Evolutionary conservation across 2,888 invertebrate genomes (phyloP), one percentile per base, ranked within the genome.

Genomic region (Mycalesis mineus): DNA sequence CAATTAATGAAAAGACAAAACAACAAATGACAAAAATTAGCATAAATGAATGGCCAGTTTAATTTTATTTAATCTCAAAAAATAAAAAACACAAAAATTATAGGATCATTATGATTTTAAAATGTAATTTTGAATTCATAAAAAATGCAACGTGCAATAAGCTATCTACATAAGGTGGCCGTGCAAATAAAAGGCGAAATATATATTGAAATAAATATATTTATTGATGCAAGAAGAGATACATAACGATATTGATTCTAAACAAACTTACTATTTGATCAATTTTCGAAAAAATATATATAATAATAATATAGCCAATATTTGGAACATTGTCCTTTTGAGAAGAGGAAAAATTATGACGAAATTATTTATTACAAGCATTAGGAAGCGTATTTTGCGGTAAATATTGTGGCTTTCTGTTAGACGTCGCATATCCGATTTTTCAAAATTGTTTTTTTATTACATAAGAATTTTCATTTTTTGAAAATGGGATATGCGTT

Each of bases 321-420:
- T 60, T 50, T 40, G 42, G 28, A 41, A 50, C 31, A 51, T 52
- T 54, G 40, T 42, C 36, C 47, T 45, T 7, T 17, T 4, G 8
- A 17, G 14, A 13, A 40, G 7, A 41, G 41, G 41, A 51, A 29
- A 51, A 47, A 76, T 42, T 42, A 42, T 0, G 17, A 42, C 31
- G 44, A n/a, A 4, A 29, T 44, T 13, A 22, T 5, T 14, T 8
- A 28, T 49, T 28, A 13, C 49, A 49, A 49, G 49, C 49, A 49
- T 84, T 82, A 79, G 66, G 62, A 83, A 85, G 83, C 83, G 73
- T 70, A 71, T 64, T 33, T 31, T 6, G 22, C 22, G 22, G 68
- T 65, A 68, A 75, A 81, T 79, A 80, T 72, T 74, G 68, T 71
- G 56, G 75, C 75, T 66, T 73, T 71, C 36, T 31, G 28, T 9